These are phyloP conservation scores for Protomyctophum bolini DNA, from an alignment of 2,113 vertebrate genomes.

Conservation along the genomic window DNA sequence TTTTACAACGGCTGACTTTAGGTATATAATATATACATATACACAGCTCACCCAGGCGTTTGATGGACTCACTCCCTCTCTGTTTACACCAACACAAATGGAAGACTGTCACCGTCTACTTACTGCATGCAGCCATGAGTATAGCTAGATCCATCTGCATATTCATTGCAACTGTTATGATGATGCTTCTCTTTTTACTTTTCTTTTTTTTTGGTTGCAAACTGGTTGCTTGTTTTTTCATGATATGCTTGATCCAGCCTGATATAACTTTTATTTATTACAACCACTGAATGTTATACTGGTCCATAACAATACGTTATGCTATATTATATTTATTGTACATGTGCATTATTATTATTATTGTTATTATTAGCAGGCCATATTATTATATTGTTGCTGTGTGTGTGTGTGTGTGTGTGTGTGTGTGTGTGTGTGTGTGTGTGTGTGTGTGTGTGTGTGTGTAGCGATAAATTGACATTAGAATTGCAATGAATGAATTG, in stretches of 20 bases:
- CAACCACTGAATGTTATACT: not conserved
- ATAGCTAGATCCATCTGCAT: slow-evolving; percentile 38
- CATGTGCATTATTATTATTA: not conserved
- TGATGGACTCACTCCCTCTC: slow-evolving; percentile 61
- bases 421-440: too few relatives aligned
- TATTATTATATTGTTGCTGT: not conserved
- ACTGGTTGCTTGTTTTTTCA: slow-evolving; percentile 14
- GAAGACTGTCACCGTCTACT: slow-evolving; percentile 62
- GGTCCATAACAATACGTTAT: too few relatives aligned
- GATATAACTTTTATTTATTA: not conserved
- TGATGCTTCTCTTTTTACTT: slow-evolving; percentile 22
- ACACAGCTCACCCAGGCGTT: slow-evolving; percentile 65
- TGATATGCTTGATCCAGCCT: not conserved
- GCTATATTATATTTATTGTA: too few relatives aligned
- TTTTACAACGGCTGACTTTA: slow-evolving; percentile 39
- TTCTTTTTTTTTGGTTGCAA: not conserved
- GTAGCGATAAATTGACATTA: too few relatives aligned
- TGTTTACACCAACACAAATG: slow-evolving; percentile 56
- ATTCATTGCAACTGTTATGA: slow-evolving; percentile 36
- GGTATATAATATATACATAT: not conserved
- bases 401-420: too few relatives aligned
- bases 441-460: too few relatives aligned
- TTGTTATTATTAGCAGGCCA: not conserved
- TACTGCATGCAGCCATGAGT: slow-evolving; percentile 42
- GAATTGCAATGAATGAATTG: too few relatives aligned